These are phyloP conservation scores for Dichetophora obliterata DNA, from an alignment of 2,888 invertebrate genomes.

Conservation along the genomic window DNA sequence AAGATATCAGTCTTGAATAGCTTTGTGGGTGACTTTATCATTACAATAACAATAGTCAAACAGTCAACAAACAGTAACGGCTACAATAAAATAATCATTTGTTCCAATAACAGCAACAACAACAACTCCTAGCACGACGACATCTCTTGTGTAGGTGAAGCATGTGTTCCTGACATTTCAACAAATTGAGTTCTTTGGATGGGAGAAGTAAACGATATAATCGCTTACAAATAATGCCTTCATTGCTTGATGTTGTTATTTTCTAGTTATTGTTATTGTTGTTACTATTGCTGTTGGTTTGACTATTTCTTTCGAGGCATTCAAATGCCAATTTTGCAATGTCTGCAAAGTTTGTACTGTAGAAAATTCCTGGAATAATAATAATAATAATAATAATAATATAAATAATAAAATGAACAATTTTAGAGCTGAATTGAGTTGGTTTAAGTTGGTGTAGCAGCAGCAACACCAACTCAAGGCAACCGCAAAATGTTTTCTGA, in stretches of 20 bases:
- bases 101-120: too few relatives aligned
- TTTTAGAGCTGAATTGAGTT: background rate
- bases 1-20: too few relatives aligned
- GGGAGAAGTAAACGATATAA: conserved; percentile 3
- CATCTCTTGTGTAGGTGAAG: background rate
- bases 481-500: background rate
- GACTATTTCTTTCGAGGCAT: background rate
- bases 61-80: too few relatives aligned
- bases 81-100: too few relatives aligned
- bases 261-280: background rate
- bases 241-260: background rate
- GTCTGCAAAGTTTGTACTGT: background rate
- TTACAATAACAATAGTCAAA: too few relatives aligned
- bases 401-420: background rate
- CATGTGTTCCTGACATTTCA: conserved; percentile 4
- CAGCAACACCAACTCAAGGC: background rate
- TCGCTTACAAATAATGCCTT: conserved; percentile 1
- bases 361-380: background rate
- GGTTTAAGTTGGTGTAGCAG: background rate
- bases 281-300: background rate
- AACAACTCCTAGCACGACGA: too few relatives aligned
- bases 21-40: too few relatives aligned
- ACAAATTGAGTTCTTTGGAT: conserved; percentile 9
- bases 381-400: background rate
- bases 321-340: background rate